A percentile compares a stretch with the other conserved stretches of the same genome.
Conservation (phyloP, 2,797 vertebrate genomes). For the Aldrovandia affinis region DNA sequence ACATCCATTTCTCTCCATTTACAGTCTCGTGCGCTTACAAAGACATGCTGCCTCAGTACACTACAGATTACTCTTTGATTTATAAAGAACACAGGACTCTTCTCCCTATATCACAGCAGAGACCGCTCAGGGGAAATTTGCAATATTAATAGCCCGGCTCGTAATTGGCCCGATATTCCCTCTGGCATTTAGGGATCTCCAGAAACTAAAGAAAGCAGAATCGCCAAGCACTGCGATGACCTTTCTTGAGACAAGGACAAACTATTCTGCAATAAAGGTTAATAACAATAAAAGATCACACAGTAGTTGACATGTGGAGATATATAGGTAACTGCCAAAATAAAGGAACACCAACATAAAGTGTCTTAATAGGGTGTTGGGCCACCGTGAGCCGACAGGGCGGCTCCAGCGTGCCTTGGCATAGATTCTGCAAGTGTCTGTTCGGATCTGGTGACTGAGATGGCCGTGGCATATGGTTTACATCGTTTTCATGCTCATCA, state of each 20-base stretch:
- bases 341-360: too few species aligned
- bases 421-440: too few species aligned
- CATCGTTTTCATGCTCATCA: too few species aligned
- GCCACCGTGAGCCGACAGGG: too few species aligned
- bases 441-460: too few species aligned
- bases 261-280: neutral
- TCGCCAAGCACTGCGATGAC: neutral
- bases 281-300: neutral
- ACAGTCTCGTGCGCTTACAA: neutral
- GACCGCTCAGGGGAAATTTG: neutral
- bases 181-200: neutral
- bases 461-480: too few species aligned
- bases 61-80: neutral
- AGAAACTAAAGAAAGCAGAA: slow-evolving; percentile 8
- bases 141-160: slow-evolving; percentile 1
- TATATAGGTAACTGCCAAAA: too few species aligned
- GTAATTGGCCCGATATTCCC: neutral
- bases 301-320: neutral
- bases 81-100: neutral
- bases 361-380: too few species aligned
- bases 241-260: neutral
- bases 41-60: neutral
- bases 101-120: neutral
- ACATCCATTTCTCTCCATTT: neutral
- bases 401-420: too few species aligned